phyloP scores from a whole-genome alignment of 2,113 vertebrate genomes.

The Sylvicapra grimmia region DNA sequence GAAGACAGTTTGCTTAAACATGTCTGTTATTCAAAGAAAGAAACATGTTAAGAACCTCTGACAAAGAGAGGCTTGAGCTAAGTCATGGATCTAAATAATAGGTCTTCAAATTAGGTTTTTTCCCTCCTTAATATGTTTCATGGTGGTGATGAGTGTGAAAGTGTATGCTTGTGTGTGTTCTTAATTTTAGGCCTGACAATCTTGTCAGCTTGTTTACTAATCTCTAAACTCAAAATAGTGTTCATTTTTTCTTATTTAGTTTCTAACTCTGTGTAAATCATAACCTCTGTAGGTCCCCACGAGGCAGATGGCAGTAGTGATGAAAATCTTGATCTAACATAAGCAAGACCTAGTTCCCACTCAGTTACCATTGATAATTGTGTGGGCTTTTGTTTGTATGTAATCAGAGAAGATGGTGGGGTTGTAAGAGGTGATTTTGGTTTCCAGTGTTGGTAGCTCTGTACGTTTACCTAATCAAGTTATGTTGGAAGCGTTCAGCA shows the following conservation, averaged over 20 bases:
- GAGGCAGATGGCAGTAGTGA: background rate
- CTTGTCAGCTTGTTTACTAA: background rate
- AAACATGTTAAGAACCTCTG: background rate
- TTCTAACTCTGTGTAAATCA: background rate
- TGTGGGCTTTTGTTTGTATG: constrained; percentile 30
- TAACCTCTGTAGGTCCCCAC: background rate
- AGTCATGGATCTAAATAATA: background rate
- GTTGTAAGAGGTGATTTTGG: background rate
- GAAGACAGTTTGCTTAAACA: background rate
- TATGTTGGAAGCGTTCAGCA: constrained; percentile 60
- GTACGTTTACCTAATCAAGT: constrained; percentile 46
- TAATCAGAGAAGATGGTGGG: constrained; percentile 36
- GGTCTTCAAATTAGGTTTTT: background rate
- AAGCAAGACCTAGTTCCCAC: background rate
- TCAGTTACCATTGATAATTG: background rate
- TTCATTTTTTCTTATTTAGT: background rate
- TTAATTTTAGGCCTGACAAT: background rate
- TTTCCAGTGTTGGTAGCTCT: constrained; percentile 21
- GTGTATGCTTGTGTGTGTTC: background rate
- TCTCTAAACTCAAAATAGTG: background rate
- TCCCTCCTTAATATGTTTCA: background rate
- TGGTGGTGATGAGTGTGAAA: background rate
- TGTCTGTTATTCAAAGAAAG: background rate
- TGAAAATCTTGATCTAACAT: background rate
- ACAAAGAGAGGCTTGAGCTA: background rate